Conservation (phyloP, 2,888 invertebrate species). For the Eupithecia tripunctaria region DNA sequence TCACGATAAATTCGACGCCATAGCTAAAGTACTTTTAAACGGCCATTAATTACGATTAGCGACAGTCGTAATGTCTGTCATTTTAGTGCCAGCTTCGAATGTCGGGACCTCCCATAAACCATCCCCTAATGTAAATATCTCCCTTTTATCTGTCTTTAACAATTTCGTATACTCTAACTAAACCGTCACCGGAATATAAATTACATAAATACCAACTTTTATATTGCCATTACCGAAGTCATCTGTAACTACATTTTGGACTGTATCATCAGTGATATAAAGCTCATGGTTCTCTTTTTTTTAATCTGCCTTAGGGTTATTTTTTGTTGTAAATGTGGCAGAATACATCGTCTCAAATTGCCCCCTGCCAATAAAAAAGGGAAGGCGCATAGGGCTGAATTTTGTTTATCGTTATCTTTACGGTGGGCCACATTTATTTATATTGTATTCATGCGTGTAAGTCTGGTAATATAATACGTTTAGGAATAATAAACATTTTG, state of each 20-base stretch:
- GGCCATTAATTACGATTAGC: conserved; percentile 73
- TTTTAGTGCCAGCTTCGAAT: conserved; percentile 64
- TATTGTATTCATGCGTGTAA: conserved; percentile 77
- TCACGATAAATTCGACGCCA: conserved; percentile 47
- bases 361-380: conserved; percentile 83
- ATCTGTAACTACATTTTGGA: conserved; percentile 39
- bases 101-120: conserved; percentile 75
- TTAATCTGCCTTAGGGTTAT: conserved; percentile 37
- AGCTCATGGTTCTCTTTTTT: conserved; percentile 38
- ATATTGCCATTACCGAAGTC: conserved; percentile 45
- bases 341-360: conserved; percentile 82
- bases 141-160: conserved; percentile 83
- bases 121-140: conserved; percentile 80
- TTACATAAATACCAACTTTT: conserved; percentile 63
- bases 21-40: conserved; percentile 54
- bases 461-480: conserved; percentile 77
- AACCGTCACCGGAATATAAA: conserved; percentile 82
- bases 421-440: conserved; percentile 80
- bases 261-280: conserved; percentile 46
- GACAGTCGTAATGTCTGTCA: conserved; percentile 71
- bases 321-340: conserved; percentile 61
- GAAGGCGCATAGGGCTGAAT: conserved; percentile 78
- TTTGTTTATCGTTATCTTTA: conserved; percentile 84
- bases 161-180: conserved; percentile 83
- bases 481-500: conserved; percentile 69